These are phyloP conservation scores for Dryococelus australis DNA, from an alignment of 2,888 invertebrate species.

Conservation along the genomic window DNA sequence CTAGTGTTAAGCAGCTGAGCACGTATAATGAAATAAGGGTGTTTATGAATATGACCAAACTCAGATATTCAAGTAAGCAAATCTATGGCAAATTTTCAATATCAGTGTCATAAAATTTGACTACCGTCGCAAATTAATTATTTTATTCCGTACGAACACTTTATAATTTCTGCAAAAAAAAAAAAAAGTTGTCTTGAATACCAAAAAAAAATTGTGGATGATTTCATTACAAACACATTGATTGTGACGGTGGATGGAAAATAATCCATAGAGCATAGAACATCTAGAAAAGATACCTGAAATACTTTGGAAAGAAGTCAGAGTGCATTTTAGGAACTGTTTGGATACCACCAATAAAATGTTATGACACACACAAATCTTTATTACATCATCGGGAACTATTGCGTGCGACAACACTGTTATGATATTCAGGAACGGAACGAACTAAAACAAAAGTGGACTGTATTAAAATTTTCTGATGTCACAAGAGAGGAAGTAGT, in stretches of 20 bases:
- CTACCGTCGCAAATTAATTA: no score
- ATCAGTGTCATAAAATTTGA: no score
- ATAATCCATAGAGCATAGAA: not conserved
- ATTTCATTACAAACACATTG: not conserved
- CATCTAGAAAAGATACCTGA: not conserved
- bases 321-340: slow-evolving; percentile 3
- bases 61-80: no score
- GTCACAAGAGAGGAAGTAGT: not conserved
- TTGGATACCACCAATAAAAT: not conserved
- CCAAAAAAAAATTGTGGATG: not conserved
- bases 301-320: not conserved
- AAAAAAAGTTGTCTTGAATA: not conserved
- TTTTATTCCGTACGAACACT: no score
- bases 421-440: not conserved
- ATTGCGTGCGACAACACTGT: not conserved
- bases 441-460: not conserved
- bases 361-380: not conserved
- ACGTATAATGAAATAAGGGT: no score
- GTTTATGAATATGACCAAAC: no score
- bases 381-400: not conserved
- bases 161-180: no score
- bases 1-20: no score
- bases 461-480: not conserved
- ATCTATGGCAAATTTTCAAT: no score
- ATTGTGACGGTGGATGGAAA: not conserved